Evolutionary conservation across 1,140 invertebrate genomes (phyloP), one percentile per base, ranked within the genome.

Genomic region (Wiebesia pumilae): DNA sequence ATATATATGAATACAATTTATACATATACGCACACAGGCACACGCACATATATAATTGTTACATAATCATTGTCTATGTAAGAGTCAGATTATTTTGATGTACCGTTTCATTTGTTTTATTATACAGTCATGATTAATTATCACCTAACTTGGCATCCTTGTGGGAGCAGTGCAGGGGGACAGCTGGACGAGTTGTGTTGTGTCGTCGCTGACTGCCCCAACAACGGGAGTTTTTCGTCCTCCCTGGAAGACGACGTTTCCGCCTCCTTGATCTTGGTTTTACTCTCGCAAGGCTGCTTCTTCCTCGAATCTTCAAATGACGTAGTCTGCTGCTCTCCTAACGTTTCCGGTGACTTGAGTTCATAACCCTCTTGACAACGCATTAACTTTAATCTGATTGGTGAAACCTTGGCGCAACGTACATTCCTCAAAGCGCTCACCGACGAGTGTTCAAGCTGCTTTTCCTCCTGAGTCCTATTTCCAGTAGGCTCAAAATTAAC

Each of bases 121-220:
- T 93, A 93, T 93, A 92, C 92, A 94, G 94, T 94, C 95, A 95
- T 93, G 90, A 94, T 92, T 94, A 95, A 95, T 95, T 96, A 97
- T 97, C 96, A 97, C 95, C 97, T 97, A 95, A 97, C 96, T 95
- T 97, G 96, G 94, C 96, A 97, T 94, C 96, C 96, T 95, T 97
- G 96, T 91, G 95, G 96, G 90, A 96, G 94, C 90, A 96, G 94
- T 88, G 96, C 93, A 33, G 96, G 92, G 88, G 93, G 92, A 90
- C 93, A 93, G 77, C 90, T 89, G 75, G 92, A 86, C 77, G 92
- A 91, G 84, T 89, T 90, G 83, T 92, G 91, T 65, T 90, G 87
- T 33, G 90, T 40, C 16, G 88, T 90, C 88, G 83, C 87, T 83
- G 83, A 81, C 69, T 84, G 86, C 38, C 65, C 82, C 47, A 78